Base-by-base conservation (phyloP, 2,113 vertebrate species). In the Engraulis encrasicolus region DNA sequence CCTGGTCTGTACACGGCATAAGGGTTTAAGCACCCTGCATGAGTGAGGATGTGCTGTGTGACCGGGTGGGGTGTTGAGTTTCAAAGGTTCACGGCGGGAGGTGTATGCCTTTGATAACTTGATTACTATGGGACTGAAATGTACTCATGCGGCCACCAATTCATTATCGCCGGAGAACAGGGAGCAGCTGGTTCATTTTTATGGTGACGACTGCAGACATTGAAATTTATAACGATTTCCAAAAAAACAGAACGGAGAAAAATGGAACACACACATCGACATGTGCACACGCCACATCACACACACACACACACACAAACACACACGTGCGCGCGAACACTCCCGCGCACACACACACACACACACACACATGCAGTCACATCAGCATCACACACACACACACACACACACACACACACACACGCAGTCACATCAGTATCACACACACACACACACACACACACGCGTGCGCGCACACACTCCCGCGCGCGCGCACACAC, bases 301-400 rank as follows among this genome's bases (percentile, higher is more conserved):
- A 66, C 23, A 27, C 20, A 61, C n/a, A 61, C 23, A 66, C 6
- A 31, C 7, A 31, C 58, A 66, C 58, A 66, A n/a, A 31, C 58
- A 31, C 23, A 31, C 27, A 31, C n/a, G n/a, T n/a, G n/a, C n/a
- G n/a, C n/a, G n/a, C n/a, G 27, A 6, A 23, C 6, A 23, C 54
- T 23, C 54, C 20, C 27, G 34, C 66, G 34, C 12, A 66, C 58
- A 83, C 37, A 27, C 85, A 83, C 36, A 86, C 89, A 85, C 80
- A 89, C 83, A 87, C 85, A 88, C 84, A 89, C 84, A 89, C 85
- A 89, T 87, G 86, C 84, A 86, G 17, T 50, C 71, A 36, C 58
- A 66, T 27, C 31, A 0, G 23, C 23, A 66, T 79, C 81, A 81
- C 81, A 85, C 74, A 85, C 71, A 61, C 58, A 54, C 38, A 37